Evolutionary conservation across 2,888 invertebrate species (phyloP).

Genomic region (Tiphia femorata): DNA sequence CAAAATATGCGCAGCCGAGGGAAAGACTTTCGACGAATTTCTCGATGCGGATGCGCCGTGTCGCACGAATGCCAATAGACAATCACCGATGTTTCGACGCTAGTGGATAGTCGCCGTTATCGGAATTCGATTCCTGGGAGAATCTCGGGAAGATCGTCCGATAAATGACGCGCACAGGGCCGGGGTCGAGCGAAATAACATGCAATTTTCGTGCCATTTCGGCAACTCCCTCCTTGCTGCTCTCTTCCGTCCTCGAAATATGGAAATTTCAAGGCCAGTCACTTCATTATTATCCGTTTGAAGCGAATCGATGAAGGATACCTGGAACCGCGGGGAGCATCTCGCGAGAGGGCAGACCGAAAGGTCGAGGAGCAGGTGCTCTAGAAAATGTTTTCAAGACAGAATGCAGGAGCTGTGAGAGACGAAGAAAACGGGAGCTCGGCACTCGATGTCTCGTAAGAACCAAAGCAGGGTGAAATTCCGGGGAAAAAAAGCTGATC

Average conservation of each 20-base stretch:
- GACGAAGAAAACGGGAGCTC: not conserved
- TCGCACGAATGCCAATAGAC: too few relatives aligned
- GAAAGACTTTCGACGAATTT: too few relatives aligned
- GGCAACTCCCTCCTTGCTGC: conserved; percentile 5
- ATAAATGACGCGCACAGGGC: not conserved
- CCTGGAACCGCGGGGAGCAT: not conserved
- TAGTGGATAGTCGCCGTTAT: too few relatives aligned
- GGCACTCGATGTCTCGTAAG: too few relatives aligned
- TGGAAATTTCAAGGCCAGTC: conserved; percentile 43
- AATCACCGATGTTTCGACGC: too few relatives aligned
- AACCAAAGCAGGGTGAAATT: too few relatives aligned
- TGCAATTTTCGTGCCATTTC: conserved; percentile 32
- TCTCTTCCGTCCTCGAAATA: conserved; percentile 25
- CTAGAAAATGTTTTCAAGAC: too few relatives aligned
- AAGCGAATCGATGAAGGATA: conserved; percentile 29
- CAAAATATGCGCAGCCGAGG: too few relatives aligned
- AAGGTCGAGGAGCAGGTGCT: not conserved
- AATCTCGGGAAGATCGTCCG: not conserved
- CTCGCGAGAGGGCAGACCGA: not conserved
- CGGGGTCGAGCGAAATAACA: conserved; percentile 8
- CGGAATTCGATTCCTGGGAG: conserved; percentile 6
- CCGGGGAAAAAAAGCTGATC: conserved; percentile 1
- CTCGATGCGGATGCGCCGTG: too few relatives aligned
- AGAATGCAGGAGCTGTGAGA: not conserved
- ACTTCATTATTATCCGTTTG: conserved; percentile 30